A percentile compares a stretch with the other conserved stretches of the same genome.
Evolutionary conservation across 1,140 invertebrate genomes (phyloP).

Genomic region (Colletes gigas): DNA sequence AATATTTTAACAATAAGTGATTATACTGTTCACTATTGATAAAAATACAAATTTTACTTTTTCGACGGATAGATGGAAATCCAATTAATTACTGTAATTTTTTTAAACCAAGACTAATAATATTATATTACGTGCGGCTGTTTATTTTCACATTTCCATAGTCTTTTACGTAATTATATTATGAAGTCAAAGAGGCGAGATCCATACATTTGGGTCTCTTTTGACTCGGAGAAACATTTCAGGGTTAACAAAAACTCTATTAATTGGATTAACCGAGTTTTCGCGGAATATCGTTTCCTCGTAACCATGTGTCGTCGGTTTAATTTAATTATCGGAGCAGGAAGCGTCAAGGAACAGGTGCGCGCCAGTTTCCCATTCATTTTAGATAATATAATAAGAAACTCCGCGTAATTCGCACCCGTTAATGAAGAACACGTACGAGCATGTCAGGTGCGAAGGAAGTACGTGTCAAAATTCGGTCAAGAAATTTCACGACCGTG

Average conservation of each 20-base stretch:
- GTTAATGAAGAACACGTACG: neutral
- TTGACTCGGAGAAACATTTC: no score
- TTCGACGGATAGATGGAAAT: no score
- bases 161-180: no score
- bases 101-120: no score
- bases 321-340: neutral
- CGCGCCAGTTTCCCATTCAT: neutral
- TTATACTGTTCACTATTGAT: no score
- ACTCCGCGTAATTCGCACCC: neutral
- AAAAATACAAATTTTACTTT: no score
- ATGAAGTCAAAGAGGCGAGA: no score
- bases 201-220: no score
- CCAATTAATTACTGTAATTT: no score
- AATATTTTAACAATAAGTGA: no score
- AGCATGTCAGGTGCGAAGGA: neutral
- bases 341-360: conserved; percentile 16
- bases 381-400: conserved; percentile 21
- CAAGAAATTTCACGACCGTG: conserved; percentile 10
- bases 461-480: conserved; percentile 6
- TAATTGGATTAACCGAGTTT: neutral
- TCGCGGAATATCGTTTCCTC: neutral
- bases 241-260: neutral
- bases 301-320: neutral
- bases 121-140: no score
- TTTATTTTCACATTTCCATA: no score